A percentile compares a stretch with the other conserved stretches of the same genome.
These are phyloP conservation scores for Serripes groenlandicus DNA, from an alignment of 2,888 invertebrate genomes.

Conservation along the genomic window DNA sequence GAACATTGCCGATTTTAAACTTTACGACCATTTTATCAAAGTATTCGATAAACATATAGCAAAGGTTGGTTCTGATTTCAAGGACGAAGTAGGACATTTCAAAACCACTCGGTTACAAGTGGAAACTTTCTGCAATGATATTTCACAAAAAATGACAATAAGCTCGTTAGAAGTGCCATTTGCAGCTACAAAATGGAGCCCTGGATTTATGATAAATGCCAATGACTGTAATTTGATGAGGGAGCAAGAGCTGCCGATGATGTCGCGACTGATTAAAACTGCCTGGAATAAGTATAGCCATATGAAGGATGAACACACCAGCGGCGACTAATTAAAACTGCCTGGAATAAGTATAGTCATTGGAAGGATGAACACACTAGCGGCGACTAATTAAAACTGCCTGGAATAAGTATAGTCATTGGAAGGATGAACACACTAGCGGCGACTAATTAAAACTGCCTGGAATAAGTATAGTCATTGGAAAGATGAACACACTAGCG, in stretches of 20 bases:
- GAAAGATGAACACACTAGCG: constrained; percentile 7
- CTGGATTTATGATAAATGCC: constrained; percentile 43
- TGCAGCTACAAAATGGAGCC: constrained; percentile 54
- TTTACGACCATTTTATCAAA: constrained; percentile 77
- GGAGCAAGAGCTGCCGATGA: constrained; percentile 51
- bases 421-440: constrained; percentile 12
- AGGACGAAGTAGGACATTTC: constrained; percentile 69
- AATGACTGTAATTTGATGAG: constrained; percentile 59
- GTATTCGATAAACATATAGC: constrained; percentile 71
- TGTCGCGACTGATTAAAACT: constrained; percentile 48
- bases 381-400: constrained; percentile 50
- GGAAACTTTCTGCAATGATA: constrained; percentile 46
- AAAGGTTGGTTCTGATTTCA: constrained; percentile 60
- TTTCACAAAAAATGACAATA: not conserved
- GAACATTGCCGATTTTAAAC: constrained; percentile 77
- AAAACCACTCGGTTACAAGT: constrained; percentile 53
- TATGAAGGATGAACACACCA: constrained; percentile 6
- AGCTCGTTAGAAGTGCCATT: not conserved
- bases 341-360: constrained; percentile 47
- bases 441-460: constrained; percentile 49
- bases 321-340: constrained; percentile 48
- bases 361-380: constrained; percentile 20
- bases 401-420: constrained; percentile 45
- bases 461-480: constrained; percentile 47
- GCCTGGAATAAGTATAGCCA: constrained; percentile 52